Percentiles rank a stretch among this genome's conserved stretches.
phyloP scores from a whole-genome alignment of 2,888 invertebrate genomes.

The Macrosiphum euphorbiae region DNA sequence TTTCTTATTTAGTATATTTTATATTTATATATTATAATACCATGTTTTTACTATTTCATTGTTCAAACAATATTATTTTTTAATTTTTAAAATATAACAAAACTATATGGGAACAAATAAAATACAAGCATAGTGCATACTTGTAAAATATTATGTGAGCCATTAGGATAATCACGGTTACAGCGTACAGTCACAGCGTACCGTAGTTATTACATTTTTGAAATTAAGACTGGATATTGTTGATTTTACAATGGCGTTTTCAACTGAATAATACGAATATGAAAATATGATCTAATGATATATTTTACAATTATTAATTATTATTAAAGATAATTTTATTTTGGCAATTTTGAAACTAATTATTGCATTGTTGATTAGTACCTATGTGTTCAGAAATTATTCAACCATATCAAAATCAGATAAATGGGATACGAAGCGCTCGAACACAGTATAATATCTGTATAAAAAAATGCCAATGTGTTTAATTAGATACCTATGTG shows the following conservation, averaged over 20 bases:
- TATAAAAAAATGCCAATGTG: no score
- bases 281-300: background rate
- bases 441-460: background rate
- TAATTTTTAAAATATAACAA: background rate
- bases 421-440: background rate
- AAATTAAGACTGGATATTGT: background rate
- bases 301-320: background rate
- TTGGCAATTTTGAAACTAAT: background rate
- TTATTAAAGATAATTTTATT: background rate
- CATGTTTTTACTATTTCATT: background rate
- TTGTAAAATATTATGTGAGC: background rate
- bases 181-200: background rate
- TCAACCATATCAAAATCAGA: background rate
- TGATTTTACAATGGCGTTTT: background rate
- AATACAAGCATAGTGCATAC: background rate
- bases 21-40: background rate
- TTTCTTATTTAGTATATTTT: background rate
- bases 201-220: background rate
- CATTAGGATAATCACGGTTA: background rate
- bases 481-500: background rate
- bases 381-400: background rate
- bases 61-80: background rate
- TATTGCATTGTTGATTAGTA: background rate
- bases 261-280: background rate
- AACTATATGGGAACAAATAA: background rate